These are phyloP conservation scores for Protosalanx chinensis DNA, from an alignment of 2,797 vertebrate species.

Conservation along the genomic window DNA sequence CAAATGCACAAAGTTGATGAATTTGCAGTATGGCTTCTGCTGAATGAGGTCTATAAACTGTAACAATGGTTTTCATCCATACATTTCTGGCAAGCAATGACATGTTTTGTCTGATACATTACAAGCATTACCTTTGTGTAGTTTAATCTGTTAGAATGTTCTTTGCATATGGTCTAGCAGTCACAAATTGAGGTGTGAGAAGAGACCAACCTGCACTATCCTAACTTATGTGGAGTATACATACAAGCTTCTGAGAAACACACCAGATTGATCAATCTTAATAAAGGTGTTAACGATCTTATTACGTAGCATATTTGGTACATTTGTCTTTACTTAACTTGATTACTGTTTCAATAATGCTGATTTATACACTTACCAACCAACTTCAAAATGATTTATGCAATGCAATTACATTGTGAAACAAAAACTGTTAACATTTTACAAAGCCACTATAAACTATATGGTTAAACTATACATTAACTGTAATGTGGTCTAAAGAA, in stretches of 20 bases:
- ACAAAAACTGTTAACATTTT: not conserved
- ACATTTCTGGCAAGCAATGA: constrained; percentile 73
- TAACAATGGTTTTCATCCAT: constrained; percentile 71
- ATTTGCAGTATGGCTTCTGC: constrained; percentile 72
- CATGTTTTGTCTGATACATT: constrained; percentile 61
- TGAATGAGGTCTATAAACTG: constrained; percentile 66
- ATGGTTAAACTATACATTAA: too few species aligned
- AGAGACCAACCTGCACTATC: not conserved
- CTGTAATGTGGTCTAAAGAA: not conserved
- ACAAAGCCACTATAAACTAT: not conserved
- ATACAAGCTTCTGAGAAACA: not conserved
- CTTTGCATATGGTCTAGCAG: constrained; percentile 52
- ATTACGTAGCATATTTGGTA: too few species aligned
- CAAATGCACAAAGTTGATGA: constrained; percentile 76
- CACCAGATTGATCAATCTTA: too few species aligned
- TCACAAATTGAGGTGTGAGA: not conserved
- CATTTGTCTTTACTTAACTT: too few species aligned
- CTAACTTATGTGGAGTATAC: not conserved
- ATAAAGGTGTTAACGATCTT: too few species aligned
- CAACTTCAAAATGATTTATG: too few species aligned
- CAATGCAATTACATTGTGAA: not conserved
- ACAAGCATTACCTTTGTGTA: constrained; percentile 60
- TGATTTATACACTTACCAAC: too few species aligned
- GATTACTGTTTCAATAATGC: too few species aligned
- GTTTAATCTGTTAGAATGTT: constrained; percentile 60